phyloP scores from a whole-genome alignment of 2,797 vertebrate species.

The Chrosomus eos region DNA sequence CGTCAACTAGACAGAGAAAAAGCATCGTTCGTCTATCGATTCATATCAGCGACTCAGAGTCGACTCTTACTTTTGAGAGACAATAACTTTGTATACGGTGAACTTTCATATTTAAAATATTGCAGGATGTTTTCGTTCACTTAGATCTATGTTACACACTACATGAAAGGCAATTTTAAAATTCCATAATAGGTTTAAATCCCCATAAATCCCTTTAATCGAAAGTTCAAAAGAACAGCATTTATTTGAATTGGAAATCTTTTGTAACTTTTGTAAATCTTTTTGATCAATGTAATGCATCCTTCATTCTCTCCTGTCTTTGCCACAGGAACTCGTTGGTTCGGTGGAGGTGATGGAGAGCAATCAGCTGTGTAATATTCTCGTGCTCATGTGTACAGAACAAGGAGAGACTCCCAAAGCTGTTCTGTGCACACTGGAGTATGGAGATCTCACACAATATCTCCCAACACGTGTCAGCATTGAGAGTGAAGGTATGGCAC shows the following conservation, averaged over 20 bases:
- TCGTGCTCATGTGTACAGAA: conserved; percentile 78
- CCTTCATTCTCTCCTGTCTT: neutral
- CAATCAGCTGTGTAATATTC: conserved; percentile 80
- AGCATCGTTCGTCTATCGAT: too few relatives aligned
- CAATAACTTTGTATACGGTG: too few relatives aligned
- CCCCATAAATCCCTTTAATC: too few relatives aligned
- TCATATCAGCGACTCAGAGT: too few relatives aligned
- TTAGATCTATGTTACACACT: too few relatives aligned
- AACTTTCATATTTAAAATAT: too few relatives aligned
- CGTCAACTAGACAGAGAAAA: too few relatives aligned
- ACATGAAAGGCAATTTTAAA: too few relatives aligned
- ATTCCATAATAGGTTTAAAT: too few relatives aligned
- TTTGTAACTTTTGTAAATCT: neutral
- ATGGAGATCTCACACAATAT: conserved; percentile 73
- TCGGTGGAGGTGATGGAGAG: conserved; percentile 81
- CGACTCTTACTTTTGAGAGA: too few relatives aligned
- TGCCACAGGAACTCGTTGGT: conserved; percentile 75
- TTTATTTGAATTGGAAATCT: neutral
- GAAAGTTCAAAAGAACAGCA: neutral
- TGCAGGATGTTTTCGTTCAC: too few relatives aligned
- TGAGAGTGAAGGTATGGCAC: conserved; percentile 74
- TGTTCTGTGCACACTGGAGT: conserved; percentile 77
- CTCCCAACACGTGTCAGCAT: conserved; percentile 81
- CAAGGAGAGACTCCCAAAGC: conserved; percentile 25
- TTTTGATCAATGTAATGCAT: neutral